A percentile compares a stretch with the other conserved stretches of the same genome.
These are phyloP conservation scores for Buphagus erythrorhynchus DNA, from an alignment of 2,797 vertebrate genomes.

Conservation along the genomic window DNA sequence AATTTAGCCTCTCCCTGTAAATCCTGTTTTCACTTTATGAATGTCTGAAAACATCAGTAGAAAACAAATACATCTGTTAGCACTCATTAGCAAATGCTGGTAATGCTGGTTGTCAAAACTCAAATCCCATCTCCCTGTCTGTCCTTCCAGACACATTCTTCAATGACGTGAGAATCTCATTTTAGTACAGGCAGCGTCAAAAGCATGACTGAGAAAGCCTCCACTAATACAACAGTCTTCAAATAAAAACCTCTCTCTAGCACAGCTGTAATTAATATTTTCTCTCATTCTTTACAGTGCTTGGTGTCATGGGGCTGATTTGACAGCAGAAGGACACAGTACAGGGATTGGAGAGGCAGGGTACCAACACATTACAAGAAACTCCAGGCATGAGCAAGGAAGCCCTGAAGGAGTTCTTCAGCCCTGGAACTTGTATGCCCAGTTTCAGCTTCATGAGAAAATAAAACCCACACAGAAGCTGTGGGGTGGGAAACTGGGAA, in stretches of 20 bases:
- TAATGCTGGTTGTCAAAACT: not conserved
- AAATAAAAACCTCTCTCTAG: not conserved
- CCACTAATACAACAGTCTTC: not conserved
- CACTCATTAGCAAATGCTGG: slow-evolving; percentile 4
- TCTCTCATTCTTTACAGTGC: not conserved
- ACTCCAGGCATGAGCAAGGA: not conserved
- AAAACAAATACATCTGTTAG: slow-evolving; percentile 24
- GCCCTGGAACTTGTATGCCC: not conserved
- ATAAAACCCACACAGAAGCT: not conserved
- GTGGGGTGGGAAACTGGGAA: not conserved
- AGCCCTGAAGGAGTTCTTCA: not conserved
- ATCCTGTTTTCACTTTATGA: not conserved
- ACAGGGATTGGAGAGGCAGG: not conserved
- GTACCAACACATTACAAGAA: not conserved
- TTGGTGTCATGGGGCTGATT: not conserved
- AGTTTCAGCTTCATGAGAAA: slow-evolving; percentile 24
- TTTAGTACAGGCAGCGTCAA: not conserved
- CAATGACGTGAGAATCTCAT: not conserved
- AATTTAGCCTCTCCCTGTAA: slow-evolving; percentile 41
- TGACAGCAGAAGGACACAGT: not conserved
- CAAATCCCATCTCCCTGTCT: not conserved
- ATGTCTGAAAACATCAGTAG: not conserved
- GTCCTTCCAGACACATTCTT: not conserved
- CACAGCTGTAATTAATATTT: not conserved
- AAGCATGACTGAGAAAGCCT: not conserved